phyloP scores from a whole-genome alignment of 2,113 vertebrate species.

The Myrmecobius fasciatus region DNA sequence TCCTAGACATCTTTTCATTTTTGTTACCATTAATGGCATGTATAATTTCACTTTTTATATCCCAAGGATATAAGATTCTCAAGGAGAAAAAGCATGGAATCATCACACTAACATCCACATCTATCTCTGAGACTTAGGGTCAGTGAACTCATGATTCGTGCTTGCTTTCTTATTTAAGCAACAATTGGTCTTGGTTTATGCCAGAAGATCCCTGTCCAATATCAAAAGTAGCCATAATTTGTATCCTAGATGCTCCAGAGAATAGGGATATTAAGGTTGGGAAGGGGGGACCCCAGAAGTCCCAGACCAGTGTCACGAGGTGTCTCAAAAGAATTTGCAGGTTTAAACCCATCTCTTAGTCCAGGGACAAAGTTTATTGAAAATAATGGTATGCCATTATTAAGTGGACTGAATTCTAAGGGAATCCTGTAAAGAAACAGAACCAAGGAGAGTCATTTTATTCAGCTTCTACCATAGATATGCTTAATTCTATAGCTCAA shows the following conservation, averaged over 20 bases:
- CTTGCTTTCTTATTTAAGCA: not conserved
- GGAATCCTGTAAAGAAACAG: too few relatives aligned
- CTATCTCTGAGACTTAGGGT: not conserved
- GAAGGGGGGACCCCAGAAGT: too few relatives aligned
- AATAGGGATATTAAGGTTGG: not conserved
- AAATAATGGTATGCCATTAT: too few relatives aligned
- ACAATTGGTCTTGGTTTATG: not conserved
- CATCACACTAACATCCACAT: not conserved
- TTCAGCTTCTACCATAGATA: too few relatives aligned
- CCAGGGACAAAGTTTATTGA: too few relatives aligned
- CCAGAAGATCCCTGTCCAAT: not conserved
- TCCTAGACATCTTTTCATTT: not conserved
- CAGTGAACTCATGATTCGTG: not conserved
- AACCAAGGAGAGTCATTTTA: too few relatives aligned
- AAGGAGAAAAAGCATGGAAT: not conserved
- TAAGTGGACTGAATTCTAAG: too few relatives aligned
- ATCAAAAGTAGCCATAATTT: not conserved
- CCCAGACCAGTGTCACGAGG: too few relatives aligned
- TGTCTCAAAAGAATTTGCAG: too few relatives aligned
- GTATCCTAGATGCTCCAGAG: not conserved
- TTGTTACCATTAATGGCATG: not conserved
- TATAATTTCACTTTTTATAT: not conserved
- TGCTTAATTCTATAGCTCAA: too few relatives aligned
- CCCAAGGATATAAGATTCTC: not conserved
- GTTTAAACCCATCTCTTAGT: too few relatives aligned